Evolutionary conservation across 2,113 vertebrate species (phyloP).

Genomic region (Pterocles burchelli): DNA sequence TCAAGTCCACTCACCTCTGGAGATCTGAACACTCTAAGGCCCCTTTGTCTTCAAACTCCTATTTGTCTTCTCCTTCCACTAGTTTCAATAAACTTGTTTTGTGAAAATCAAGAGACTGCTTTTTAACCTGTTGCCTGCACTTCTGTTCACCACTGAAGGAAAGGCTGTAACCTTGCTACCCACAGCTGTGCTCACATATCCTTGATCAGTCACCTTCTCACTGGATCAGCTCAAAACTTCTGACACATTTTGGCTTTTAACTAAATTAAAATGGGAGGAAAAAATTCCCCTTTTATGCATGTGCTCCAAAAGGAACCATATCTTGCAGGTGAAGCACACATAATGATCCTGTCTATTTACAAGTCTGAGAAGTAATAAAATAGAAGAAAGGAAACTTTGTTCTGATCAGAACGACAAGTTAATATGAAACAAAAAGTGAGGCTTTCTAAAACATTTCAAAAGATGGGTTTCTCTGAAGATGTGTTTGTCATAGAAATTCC

Average conservation of each 20-base stretch:
- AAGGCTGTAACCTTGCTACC: not conserved
- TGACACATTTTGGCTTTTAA: conserved; percentile 61
- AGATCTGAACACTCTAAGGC: not conserved
- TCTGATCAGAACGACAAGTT: conserved; percentile 51
- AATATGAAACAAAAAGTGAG: conserved; percentile 49
- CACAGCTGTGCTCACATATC: conserved; percentile 54
- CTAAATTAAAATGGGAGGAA: conserved; percentile 68
- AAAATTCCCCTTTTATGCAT: conserved; percentile 53
- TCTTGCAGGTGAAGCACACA: not conserved
- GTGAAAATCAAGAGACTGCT: not conserved
- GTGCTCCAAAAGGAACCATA: conserved; percentile 46
- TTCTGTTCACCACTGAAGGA: not conserved
- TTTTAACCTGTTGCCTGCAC: not conserved
- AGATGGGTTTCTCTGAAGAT: not conserved
- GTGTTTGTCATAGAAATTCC: conserved; percentile 3
- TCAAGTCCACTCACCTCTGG: not conserved
- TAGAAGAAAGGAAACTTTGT: conserved; percentile 53
- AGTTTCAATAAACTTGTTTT: not conserved
- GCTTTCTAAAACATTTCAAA: conserved; percentile 57
- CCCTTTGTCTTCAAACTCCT: not conserved
- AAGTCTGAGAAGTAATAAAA: conserved; percentile 57
- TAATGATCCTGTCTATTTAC: conserved; percentile 60
- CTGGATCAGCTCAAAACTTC: conserved; percentile 60
- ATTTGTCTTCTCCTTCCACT: not conserved
- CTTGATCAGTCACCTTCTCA: conserved; percentile 61